Evolutionary conservation across 2,888 invertebrate species (phyloP).

Genomic region (Lasioglossum pauxillum): DNA sequence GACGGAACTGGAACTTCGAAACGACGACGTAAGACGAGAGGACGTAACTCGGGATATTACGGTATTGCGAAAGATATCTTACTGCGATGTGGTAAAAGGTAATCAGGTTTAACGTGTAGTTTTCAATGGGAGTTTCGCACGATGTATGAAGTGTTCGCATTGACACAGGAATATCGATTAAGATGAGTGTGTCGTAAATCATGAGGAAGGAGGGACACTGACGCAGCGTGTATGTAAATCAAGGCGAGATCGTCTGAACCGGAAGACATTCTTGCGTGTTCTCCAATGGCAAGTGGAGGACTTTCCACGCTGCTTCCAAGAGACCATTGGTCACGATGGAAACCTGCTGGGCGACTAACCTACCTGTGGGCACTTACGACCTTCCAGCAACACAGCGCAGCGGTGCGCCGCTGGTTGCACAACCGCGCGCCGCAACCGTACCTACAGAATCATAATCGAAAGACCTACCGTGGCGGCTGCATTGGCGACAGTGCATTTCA

Average conservation of each 20-base stretch:
- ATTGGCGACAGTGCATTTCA: slow-evolving; percentile 28
- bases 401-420: slow-evolving; percentile 61
- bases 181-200: background rate
- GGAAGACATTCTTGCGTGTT: slow-evolving; percentile 55
- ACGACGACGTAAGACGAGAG: background rate
- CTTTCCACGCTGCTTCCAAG: slow-evolving; percentile 60
- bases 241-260: slow-evolving; percentile 40
- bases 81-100: background rate
- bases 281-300: slow-evolving; percentile 37
- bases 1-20: background rate
- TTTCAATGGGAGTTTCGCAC: background rate
- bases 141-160: background rate
- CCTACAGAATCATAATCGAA: slow-evolving; percentile 26
- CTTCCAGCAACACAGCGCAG: slow-evolving; percentile 51
- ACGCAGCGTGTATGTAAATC: slow-evolving; percentile 44
- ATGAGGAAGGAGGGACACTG: slow-evolving; percentile 6
- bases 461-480: slow-evolving; percentile 36
- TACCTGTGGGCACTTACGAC: slow-evolving; percentile 70
- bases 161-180: background rate
- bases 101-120: background rate
- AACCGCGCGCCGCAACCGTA: slow-evolving; percentile 44
- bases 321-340: slow-evolving; percentile 56
- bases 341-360: slow-evolving; percentile 72
- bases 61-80: background rate
- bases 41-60: background rate